These are phyloP conservation scores for Drosophila kepulauana DNA, from an alignment of 1,140 invertebrate genomes.

Conservation along the genomic window DNA sequence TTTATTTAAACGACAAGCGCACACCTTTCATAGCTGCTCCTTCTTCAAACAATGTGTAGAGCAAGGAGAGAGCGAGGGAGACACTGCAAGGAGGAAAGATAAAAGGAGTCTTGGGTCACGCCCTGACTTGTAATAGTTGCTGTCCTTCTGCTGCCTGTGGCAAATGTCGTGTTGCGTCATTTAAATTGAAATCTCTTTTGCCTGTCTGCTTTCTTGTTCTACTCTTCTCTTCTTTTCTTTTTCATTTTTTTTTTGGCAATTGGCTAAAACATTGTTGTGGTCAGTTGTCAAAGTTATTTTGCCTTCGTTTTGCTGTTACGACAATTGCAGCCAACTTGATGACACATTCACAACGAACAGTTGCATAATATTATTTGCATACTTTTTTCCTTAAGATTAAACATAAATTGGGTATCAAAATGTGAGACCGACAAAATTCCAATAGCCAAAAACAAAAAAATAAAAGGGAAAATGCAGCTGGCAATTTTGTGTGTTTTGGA, in stretches of 20 bases:
- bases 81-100: not conserved
- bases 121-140: slow-evolving; percentile 25
- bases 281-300: not conserved
- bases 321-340: too few species aligned
- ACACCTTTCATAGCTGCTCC: slow-evolving; percentile 56
- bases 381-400: too few species aligned
- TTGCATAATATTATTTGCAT: too few species aligned
- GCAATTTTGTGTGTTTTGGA: too few species aligned
- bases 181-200: slow-evolving; percentile 31
- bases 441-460: too few species aligned
- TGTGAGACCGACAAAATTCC: too few species aligned
- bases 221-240: not conserved
- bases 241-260: not conserved
- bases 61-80: not conserved
- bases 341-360: too few species aligned
- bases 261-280: slow-evolving; percentile 1
- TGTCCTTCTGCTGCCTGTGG: slow-evolving; percentile 2
- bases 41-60: not conserved
- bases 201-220: not conserved
- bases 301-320: too few species aligned
- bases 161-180: slow-evolving; percentile 45
- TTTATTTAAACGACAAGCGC: slow-evolving; percentile 84
- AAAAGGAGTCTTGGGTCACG: slow-evolving; percentile 18
- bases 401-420: too few species aligned
- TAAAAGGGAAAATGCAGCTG: too few species aligned